phyloP scores from a whole-genome alignment of 2,113 vertebrate genomes.

The Tachysurus fulvidraco region DNA sequence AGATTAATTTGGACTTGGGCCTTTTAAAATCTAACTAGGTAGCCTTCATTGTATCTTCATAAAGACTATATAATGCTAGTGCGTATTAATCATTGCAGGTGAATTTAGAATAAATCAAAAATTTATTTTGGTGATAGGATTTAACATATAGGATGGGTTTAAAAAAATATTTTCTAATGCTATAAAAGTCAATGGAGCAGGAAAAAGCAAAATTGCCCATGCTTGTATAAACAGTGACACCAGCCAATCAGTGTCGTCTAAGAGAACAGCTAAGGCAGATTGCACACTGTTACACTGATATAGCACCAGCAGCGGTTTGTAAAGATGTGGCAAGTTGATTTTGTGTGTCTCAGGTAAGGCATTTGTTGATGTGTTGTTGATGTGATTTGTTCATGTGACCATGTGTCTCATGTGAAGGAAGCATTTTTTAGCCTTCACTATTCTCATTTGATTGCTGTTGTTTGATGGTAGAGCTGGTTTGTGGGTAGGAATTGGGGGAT shows the following conservation, averaged over 20 bases:
- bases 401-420: background rate
- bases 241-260: background rate
- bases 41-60: constrained; percentile 45
- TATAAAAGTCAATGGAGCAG: constrained; percentile 38
- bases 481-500: background rate
- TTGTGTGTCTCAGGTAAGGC: background rate
- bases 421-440: background rate
- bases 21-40: constrained; percentile 67
- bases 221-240: background rate
- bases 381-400: too few species aligned
- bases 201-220: background rate
- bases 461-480: background rate
- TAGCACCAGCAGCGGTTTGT: background rate
- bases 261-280: background rate
- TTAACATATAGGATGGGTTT: background rate
- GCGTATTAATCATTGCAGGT: constrained; percentile 59
- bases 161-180: constrained; percentile 35
- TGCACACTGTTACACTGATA: background rate
- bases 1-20: constrained; percentile 68
- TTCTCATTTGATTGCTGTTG: background rate
- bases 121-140: constrained; percentile 56
- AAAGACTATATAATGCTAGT: constrained; percentile 53
- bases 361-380: background rate
- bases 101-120: constrained; percentile 21
- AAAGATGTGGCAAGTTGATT: background rate